These are phyloP conservation scores for Sander vitreus DNA, from an alignment of 2,113 vertebrate genomes.

Conservation along the genomic window DNA sequence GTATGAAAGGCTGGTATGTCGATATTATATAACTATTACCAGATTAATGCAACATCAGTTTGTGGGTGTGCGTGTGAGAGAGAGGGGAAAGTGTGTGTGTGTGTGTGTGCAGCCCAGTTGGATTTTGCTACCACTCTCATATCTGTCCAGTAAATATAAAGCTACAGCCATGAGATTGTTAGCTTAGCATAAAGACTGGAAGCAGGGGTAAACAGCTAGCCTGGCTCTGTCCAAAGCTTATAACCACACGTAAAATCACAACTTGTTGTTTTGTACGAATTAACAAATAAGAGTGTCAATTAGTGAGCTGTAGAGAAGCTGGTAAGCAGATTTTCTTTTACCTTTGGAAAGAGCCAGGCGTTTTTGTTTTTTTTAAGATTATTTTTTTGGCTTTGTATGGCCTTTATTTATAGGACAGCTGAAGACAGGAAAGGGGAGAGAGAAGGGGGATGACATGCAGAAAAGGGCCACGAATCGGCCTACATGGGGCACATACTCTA, in stretches of 20 bases:
- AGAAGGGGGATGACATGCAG: no score
- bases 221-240: neutral
- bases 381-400: no score
- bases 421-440: no score
- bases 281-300: neutral
- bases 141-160: neutral
- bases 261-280: neutral
- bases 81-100: neutral
- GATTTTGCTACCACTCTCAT: neutral
- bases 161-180: neutral
- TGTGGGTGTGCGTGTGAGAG: neutral
- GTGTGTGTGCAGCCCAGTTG: neutral
- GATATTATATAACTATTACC: conserved; percentile 56
- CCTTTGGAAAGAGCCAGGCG: no score
- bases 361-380: no score
- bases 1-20: conserved; percentile 35
- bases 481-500: no score
- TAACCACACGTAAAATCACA: neutral
- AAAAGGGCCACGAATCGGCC: no score
- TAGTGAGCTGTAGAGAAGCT: neutral
- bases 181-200: neutral
- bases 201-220: no score
- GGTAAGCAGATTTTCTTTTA: no score
- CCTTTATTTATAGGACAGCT: no score
- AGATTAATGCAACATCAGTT: conserved; percentile 48